A percentile compares a stretch with the other conserved stretches of the same genome.
Evolutionary conservation across 2,888 invertebrate genomes (phyloP).

Genomic region (Eupithecia exiguata): DNA sequence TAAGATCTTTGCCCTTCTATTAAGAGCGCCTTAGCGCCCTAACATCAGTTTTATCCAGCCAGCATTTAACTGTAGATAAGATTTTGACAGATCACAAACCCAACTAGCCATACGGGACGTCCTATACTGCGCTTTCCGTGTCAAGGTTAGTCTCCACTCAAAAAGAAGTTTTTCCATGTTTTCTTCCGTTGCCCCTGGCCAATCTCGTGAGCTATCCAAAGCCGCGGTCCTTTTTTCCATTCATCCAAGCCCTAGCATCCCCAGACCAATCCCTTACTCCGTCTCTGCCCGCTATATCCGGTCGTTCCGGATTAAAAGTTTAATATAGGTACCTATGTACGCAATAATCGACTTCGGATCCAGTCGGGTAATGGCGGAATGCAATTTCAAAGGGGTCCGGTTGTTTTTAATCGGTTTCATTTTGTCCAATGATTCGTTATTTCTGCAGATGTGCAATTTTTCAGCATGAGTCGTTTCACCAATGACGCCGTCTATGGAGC

Average conservation of each 20-base stretch:
- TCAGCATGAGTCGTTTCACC: neutral
- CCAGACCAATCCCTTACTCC: conserved; percentile 15
- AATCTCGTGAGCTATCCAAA: neutral
- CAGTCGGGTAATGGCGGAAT: conserved; percentile 6
- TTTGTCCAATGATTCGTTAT: neutral
- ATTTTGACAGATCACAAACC: no score
- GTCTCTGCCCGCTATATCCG: conserved; percentile 38
- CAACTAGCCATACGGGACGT: no score
- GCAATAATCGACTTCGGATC: conserved; percentile 37
- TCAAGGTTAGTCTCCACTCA: no score
- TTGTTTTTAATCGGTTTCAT: conserved; percentile 3
- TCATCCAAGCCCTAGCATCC: neutral
- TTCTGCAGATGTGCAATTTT: neutral
- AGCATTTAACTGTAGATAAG: no score
- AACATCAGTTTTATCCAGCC: no score
- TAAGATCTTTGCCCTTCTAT: no score
- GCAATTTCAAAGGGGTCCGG: conserved; percentile 4
- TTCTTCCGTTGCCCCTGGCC: no score
- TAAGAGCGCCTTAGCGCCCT: no score
- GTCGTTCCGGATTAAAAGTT: conserved; percentile 46
- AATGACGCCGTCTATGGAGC: neutral
- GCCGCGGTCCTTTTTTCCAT: neutral
- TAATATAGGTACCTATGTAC: conserved; percentile 43
- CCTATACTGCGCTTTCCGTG: no score
- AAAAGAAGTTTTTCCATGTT: no score